Conservation (phyloP, 2,797 vertebrate genomes). For the Apogon hyalosoma region DNA sequence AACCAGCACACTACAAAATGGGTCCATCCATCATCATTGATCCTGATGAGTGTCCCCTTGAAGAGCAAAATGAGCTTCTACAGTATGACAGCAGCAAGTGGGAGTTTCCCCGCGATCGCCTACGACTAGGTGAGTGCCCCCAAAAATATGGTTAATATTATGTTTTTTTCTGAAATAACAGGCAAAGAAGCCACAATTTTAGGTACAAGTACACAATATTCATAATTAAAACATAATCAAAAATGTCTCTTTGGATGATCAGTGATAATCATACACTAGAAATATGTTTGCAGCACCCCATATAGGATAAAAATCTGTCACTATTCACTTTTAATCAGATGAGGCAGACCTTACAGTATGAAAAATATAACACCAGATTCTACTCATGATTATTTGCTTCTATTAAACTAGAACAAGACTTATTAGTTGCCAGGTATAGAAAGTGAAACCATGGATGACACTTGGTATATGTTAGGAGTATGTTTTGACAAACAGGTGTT, state of each 20-base stretch:
- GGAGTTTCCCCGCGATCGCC: slow-evolving; percentile 94
- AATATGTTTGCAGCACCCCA: no score
- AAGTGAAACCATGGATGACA: neutral
- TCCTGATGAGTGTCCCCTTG: slow-evolving; percentile 92
- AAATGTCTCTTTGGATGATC: no score
- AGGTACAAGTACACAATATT: neutral
- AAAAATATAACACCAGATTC: neutral
- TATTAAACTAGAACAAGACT: neutral
- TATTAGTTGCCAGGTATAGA: neutral
- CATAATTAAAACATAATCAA: no score
- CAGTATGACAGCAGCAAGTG: slow-evolving; percentile 95
- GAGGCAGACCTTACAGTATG: neutral
- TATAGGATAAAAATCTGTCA: neutral
- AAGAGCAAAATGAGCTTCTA: slow-evolving; percentile 92
- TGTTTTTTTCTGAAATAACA: neutral
- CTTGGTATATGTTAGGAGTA: neutral
- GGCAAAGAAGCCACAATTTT: neutral
- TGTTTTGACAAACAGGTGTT: neutral
- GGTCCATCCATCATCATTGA: slow-evolving; percentile 96
- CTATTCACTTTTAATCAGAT: neutral
- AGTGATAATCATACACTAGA: no score
- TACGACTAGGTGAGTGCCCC: slow-evolving; percentile 87
- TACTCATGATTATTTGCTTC: neutral
- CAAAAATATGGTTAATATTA: neutral
- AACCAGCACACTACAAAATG: slow-evolving; percentile 91